phyloP scores from a whole-genome alignment of 2,113 vertebrate species.

The Anser cygnoides region DNA sequence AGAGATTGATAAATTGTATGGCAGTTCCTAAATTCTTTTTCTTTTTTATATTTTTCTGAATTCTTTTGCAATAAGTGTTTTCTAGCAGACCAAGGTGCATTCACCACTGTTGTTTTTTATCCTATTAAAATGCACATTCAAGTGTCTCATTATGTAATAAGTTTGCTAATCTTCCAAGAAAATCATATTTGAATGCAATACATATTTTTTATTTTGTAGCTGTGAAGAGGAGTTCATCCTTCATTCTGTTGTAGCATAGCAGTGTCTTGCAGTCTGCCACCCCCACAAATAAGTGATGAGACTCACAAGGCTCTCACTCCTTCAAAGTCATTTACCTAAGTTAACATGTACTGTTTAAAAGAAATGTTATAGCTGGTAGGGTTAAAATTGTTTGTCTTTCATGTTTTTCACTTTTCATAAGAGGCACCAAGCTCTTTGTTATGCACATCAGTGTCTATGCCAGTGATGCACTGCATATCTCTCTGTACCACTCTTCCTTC shows the following conservation, averaged over 20 bases:
- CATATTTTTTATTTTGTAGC: neutral
- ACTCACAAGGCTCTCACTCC: neutral
- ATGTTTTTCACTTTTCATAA: neutral
- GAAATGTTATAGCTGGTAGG: neutral
- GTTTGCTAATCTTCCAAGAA: neutral
- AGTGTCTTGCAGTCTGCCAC: neutral
- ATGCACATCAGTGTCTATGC: conserved; percentile 1
- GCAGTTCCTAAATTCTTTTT: neutral
- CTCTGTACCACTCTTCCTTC: neutral
- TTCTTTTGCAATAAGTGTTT: neutral
- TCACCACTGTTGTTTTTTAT: neutral
- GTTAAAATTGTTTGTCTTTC: neutral
- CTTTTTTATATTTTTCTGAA: too few relatives aligned
- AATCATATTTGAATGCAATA: neutral
- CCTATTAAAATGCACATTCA: neutral
- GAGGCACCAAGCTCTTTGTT: conserved; percentile 7
- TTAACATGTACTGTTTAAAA: neutral
- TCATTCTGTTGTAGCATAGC: neutral
- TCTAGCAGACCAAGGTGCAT: neutral
- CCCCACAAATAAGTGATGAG: neutral
- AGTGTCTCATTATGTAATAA: neutral
- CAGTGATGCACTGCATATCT: neutral
- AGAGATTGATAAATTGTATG: neutral
- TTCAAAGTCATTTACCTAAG: neutral
- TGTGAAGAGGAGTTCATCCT: neutral